Percentiles rank a stretch among this genome's conserved stretches.
Evolutionary conservation across 2,797 vertebrate species (phyloP).

Genomic region (Phataginus tricuspis): DNA sequence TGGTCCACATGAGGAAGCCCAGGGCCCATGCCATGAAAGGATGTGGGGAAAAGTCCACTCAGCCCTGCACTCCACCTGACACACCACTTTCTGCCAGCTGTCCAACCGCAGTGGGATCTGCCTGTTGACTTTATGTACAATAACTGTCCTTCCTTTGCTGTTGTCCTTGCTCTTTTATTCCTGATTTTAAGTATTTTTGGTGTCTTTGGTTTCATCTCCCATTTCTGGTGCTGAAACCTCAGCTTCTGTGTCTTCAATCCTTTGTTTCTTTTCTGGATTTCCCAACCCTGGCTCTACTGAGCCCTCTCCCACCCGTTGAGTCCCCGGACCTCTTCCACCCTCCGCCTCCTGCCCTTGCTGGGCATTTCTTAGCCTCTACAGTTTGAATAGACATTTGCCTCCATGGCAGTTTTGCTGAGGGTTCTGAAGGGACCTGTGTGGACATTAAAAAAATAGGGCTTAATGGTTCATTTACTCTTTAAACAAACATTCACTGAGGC

Average conservation of each 20-base stretch:
- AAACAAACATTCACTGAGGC: background rate
- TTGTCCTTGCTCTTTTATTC: background rate
- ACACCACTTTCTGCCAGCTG: background rate
- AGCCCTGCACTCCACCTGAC: background rate
- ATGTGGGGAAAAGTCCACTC: background rate
- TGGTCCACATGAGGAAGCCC: background rate
- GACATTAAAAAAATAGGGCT: slow-evolving; percentile 20
- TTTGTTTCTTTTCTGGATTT: slow-evolving; percentile 23
- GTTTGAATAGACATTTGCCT: slow-evolving; percentile 38
- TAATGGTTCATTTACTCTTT: background rate
- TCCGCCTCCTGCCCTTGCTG: background rate
- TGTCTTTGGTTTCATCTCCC: background rate
- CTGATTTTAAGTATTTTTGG: background rate
- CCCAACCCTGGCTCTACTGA: background rate
- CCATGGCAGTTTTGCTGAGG: background rate
- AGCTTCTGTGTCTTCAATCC: background rate
- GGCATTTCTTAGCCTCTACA: background rate
- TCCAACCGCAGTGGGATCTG: background rate
- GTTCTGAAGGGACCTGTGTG: background rate
- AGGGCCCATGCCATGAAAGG: background rate
- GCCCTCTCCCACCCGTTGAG: background rate
- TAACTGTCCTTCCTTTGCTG: background rate
- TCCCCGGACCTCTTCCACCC: no score
- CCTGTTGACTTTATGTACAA: background rate
- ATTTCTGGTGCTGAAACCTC: background rate